Base-by-base conservation (phyloP, 2,888 invertebrate genomes). In the Mimas tiliae region DNA sequence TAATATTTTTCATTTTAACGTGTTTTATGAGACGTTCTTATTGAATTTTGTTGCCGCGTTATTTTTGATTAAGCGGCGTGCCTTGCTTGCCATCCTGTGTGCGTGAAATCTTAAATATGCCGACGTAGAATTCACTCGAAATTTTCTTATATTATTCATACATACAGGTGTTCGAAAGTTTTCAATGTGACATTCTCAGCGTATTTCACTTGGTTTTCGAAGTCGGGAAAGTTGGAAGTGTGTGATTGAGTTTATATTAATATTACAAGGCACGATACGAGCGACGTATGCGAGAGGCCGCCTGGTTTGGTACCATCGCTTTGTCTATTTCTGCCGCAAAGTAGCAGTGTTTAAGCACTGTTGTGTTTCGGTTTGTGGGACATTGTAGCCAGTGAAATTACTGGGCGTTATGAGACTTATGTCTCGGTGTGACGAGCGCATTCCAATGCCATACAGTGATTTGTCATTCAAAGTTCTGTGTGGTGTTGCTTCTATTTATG, bases 1-100 rank as follows among this genome's bases (percentile, higher is more conserved):
- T 90, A 87, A 91, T 90, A 90, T 89, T 89, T 90, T 89, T 83
- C 89, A 88, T 90, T 87, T 88, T 81, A 83, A 80, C 85, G 81
- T 86, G 84, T 87, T 90, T 90, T 88, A 90, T 86, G 89, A 80
- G 82, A 71, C 80, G 72, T 79, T 83, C 82, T 89, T 88, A 90
- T 90, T 89, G 90, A 88, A 90, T 89, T 88, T 88, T 82, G 83
- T 77, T 76, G 82, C 75, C 79, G 79, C 84, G 87, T 89, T 90
- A 88, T 88, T 88, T 89, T 85, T 89, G 84, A 88, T 90, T 87
- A 90, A 87, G 85, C 84, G 78, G 33, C 68, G 33, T 72, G 73
- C 69, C 76, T 74, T 72, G 66, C 64, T 67, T 67, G 72, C 62
- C 72, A 68, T 68, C 68, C 67, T 68, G 73, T 73, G 76, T 75